phyloP scores from a whole-genome alignment of 2,797 vertebrate genomes.

The Pipistrellus nathusii region DNA sequence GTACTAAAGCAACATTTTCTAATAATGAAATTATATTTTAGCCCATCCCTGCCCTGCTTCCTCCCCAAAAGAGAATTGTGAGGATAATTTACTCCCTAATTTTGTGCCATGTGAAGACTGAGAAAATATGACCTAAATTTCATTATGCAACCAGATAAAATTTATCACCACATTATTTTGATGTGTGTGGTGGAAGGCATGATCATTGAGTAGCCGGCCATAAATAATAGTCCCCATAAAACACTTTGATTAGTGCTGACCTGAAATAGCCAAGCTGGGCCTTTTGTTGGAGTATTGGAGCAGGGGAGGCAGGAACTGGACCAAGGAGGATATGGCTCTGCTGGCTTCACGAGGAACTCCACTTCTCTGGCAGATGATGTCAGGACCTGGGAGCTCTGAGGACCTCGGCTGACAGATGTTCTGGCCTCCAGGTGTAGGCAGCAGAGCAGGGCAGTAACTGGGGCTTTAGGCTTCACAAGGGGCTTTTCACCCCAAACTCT shows the following conservation, averaged over 20 bases:
- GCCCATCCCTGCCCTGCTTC: not conserved
- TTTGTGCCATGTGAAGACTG: slow-evolving; percentile 15
- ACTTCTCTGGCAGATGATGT: not conserved
- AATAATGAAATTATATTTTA: slow-evolving; percentile 18
- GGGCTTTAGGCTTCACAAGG: not conserved
- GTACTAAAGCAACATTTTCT: not conserved
- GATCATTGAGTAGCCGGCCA: not conserved
- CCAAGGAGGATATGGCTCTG: not conserved
- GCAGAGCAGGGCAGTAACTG: not conserved
- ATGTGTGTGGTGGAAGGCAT: not conserved
- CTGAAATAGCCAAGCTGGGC: not conserved
- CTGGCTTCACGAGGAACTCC: not conserved
- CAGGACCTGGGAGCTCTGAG: not conserved
- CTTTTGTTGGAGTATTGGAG: not conserved
- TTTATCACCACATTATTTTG: not conserved
- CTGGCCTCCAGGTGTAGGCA: not conserved
- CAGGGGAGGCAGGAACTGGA: not conserved
- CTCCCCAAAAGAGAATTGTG: not conserved
- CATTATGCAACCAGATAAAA: slow-evolving; percentile 22
- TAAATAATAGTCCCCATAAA: slow-evolving; percentile 40
- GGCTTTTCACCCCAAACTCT: not conserved
- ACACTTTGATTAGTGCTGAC: not conserved
- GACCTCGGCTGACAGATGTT: not conserved
- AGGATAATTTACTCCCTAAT: slow-evolving; percentile 39
- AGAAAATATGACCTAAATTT: slow-evolving; percentile 48